These are phyloP conservation scores for Tragelaphus oryx DNA, from an alignment of 2,797 vertebrate species.

Conservation along the genomic window DNA sequence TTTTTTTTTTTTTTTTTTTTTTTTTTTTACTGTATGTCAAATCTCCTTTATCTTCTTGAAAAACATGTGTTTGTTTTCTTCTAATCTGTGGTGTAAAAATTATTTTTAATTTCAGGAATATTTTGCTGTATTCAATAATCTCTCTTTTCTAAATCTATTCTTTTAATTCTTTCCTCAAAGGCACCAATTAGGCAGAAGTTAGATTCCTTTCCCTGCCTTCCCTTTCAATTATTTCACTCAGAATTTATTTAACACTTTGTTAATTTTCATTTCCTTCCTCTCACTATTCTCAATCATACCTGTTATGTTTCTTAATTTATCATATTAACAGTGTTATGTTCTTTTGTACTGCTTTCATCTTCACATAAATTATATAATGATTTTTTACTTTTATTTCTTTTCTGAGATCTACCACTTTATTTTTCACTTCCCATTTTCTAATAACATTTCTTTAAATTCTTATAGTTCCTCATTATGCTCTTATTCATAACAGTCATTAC, in stretches of 20 bases:
- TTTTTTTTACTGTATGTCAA: background rate
- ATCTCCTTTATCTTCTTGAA: background rate
- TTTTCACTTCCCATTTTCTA: background rate
- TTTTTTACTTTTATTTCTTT: background rate
- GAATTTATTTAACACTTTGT: background rate
- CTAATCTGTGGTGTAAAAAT: background rate
- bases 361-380: background rate
- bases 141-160: background rate
- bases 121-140: background rate
- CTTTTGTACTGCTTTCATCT: background rate
- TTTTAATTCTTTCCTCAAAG: background rate
- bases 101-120: background rate
- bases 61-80: background rate
- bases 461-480: background rate
- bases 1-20: too few species aligned
- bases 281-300: background rate
- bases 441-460: background rate
- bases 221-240: background rate
- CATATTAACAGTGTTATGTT: background rate
- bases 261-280: background rate
- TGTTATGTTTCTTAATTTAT: background rate
- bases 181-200: background rate
- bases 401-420: background rate
- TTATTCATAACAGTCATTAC: background rate
- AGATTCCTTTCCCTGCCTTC: background rate